Percentiles rank a stretch among this genome's conserved stretches.
Conservation (phyloP, 2,888 invertebrate species). For the Philhelius pedissequus region DNA sequence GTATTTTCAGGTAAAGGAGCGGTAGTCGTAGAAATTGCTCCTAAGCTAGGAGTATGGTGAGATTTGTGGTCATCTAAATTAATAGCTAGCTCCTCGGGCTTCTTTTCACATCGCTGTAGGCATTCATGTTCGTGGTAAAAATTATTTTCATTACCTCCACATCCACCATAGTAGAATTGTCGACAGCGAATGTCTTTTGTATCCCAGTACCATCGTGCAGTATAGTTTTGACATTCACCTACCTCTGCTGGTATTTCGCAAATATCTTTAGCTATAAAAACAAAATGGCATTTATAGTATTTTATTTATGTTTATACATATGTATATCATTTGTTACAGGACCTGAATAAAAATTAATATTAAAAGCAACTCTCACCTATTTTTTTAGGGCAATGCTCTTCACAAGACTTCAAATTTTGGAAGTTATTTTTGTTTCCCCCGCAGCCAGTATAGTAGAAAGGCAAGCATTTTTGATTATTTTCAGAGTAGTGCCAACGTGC, state of each 20-base stretch:
- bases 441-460: constrained; percentile 96
- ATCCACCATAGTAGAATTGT: constrained; percentile 94
- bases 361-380: constrained; percentile 83
- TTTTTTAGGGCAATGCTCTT: constrained; percentile 87
- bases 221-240: constrained; percentile 89
- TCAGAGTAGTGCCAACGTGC: constrained; percentile 93
- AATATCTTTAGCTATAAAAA: constrained; percentile 82
- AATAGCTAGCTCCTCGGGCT: constrained; percentile 75
- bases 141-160: constrained; percentile 94
- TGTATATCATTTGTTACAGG: neutral
- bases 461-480: constrained; percentile 91
- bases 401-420: constrained; percentile 86
- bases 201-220: constrained; percentile 90
- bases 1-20: constrained; percentile 79
- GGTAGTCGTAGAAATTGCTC: constrained; percentile 34
- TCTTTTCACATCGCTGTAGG: constrained; percentile 82
- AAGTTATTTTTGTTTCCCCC: constrained; percentile 94
- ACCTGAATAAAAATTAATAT: constrained; percentile 32
- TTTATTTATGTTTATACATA: constrained; percentile 7
- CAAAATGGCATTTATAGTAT: neutral
- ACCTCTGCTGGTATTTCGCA: constrained; percentile 88
- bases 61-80: neutral
- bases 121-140: constrained; percentile 86
- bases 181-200: constrained; percentile 86
- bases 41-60: constrained; percentile 31